A percentile compares a stretch with the other conserved stretches of the same genome.
Evolutionary conservation across 2,888 invertebrate species (phyloP).

Genomic region (Rotaria sp.): DNA sequence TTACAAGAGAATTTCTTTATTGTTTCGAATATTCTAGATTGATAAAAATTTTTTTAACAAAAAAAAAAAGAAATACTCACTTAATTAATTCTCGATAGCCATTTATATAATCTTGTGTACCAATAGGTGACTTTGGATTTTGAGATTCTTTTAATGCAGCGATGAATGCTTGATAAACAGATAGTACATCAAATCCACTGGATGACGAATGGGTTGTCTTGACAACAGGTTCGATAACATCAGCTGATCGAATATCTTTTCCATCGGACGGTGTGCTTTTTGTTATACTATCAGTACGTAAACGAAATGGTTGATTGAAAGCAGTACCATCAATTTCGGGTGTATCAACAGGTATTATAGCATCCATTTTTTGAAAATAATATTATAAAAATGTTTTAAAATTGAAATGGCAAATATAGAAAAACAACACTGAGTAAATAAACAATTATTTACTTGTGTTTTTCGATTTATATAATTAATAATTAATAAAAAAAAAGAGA

Average conservation of each 20-base stretch:
- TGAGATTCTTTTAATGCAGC: not conserved
- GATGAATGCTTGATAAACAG: not conserved
- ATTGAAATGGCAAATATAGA: not conserved
- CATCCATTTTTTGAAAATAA: not conserved
- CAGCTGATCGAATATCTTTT: not conserved
- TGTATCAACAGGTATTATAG: not conserved
- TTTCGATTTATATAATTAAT: too few relatives aligned
- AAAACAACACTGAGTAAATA: not conserved
- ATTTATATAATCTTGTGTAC: not conserved
- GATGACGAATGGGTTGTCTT: not conserved
- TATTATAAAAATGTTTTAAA: not conserved
- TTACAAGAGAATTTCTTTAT: too few relatives aligned
- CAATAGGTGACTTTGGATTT: not conserved
- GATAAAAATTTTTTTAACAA: not conserved
- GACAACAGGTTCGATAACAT: not conserved
- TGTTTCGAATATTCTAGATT: too few relatives aligned
- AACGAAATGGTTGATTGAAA: not conserved
- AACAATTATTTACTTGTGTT: not conserved
- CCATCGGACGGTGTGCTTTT: not conserved
- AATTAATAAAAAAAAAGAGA: not conserved
- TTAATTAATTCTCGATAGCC: slow-evolving; percentile 6
- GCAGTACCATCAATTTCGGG: not conserved
- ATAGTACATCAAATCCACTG: not conserved
- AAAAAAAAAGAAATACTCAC: not conserved
- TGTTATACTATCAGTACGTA: slow-evolving; percentile 17